Evolutionary conservation across 2,888 invertebrate species (phyloP).

Genomic region (Itoplectis maculator): DNA sequence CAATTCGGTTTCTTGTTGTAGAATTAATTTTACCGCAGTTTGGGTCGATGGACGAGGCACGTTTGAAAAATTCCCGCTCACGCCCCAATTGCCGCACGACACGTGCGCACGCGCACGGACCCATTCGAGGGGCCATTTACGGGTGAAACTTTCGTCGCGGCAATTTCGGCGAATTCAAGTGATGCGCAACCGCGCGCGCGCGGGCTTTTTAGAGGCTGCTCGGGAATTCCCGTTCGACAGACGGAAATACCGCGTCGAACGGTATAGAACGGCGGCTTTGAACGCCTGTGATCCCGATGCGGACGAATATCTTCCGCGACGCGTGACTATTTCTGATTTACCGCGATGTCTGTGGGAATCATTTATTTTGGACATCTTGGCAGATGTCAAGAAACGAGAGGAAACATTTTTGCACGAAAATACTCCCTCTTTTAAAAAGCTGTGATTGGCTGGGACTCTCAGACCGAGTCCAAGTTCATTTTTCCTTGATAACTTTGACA

Average conservation of each 20-base stretch:
- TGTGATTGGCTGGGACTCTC: too few species aligned
- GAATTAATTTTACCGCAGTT: neutral
- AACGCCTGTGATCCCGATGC: constrained; percentile 7
- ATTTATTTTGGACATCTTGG: constrained; percentile 11
- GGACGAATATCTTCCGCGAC: constrained; percentile 5
- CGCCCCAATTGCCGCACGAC: neutral
- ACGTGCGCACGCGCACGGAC: neutral
- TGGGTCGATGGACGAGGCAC: neutral
- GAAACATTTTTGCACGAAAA: neutral
- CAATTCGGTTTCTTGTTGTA: neutral
- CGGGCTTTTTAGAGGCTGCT: constrained; percentile 36
- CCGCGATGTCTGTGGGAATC: neutral
- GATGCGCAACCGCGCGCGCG: constrained; percentile 23
- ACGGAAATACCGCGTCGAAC: constrained; percentile 42
- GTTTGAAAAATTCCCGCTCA: neutral
- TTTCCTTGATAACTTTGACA: too few species aligned
- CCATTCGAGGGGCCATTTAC: constrained; percentile 15
- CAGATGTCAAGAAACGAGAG: neutral
- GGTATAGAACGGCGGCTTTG: constrained; percentile 17
- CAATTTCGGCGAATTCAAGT: constrained; percentile 35
- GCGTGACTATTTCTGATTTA: neutral
- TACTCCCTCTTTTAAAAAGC: too few species aligned
- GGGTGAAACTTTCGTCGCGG: constrained; percentile 22
- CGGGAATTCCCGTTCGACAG: constrained; percentile 41
- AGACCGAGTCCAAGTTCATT: too few species aligned